Evolutionary conservation across 1,140 invertebrate species (phyloP).

Genomic region (Diuraphis noxia): DNA sequence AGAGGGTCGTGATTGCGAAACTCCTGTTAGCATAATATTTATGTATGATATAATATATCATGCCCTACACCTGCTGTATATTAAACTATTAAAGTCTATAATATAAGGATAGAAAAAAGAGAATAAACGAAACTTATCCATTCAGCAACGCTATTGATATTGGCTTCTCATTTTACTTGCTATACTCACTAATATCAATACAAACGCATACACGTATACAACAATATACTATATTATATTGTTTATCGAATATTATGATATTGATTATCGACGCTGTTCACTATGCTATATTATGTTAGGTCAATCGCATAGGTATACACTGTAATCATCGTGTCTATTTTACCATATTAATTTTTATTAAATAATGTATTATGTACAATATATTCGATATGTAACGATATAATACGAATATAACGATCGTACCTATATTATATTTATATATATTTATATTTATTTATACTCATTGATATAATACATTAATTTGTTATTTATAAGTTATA

Average conservation of each 20-base stretch:
- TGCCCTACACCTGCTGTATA: background rate
- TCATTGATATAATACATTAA: too few relatives aligned
- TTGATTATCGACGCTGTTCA: background rate
- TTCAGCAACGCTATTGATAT: background rate
- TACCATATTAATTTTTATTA: background rate
- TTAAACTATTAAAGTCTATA: background rate
- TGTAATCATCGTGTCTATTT: background rate
- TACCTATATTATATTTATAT: too few relatives aligned
- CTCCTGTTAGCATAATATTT: background rate
- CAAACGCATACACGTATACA: background rate
- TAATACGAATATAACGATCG: too few relatives aligned
- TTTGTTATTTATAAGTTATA: background rate
- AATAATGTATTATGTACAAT: background rate
- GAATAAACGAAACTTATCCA: background rate
- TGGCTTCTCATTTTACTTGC: background rate
- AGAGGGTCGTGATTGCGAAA: background rate
- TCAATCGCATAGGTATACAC: background rate
- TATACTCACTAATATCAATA: background rate
- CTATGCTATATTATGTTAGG: background rate
- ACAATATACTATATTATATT: too few relatives aligned
- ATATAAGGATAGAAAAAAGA: background rate
- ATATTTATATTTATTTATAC: too few relatives aligned
- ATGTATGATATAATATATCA: background rate
- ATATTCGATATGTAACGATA: too few relatives aligned
- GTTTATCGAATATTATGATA: background rate